Conservation (phyloP, 2,113 vertebrate species). For the Hemichromis elongatus region DNA sequence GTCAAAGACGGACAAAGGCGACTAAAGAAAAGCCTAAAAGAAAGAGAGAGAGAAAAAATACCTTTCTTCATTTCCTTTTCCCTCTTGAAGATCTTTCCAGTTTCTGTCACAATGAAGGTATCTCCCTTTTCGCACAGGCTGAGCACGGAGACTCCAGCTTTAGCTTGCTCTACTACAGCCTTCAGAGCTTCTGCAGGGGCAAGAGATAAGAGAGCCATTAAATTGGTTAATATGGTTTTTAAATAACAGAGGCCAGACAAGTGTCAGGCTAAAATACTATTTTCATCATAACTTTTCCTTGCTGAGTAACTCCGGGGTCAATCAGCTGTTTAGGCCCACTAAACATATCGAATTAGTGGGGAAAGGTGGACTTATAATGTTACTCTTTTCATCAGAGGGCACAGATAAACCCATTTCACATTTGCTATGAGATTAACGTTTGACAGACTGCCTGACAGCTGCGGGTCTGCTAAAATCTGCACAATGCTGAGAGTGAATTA, state of each 20-base stretch:
- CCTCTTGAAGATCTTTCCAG: conserved; percentile 95
- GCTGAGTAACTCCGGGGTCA: background rate
- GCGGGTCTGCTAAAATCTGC: background rate
- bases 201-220: background rate
- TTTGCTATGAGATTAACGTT: background rate
- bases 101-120: conserved; percentile 88
- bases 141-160: conserved; percentile 81
- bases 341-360: background rate
- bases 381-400: background rate
- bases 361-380: rapidly evolving
- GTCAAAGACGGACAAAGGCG: background rate
- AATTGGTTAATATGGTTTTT: background rate
- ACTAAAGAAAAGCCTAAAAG: background rate
- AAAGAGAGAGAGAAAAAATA: conserved; percentile 21
- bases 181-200: conserved; percentile 81
- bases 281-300: background rate
- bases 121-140: conserved; percentile 92
- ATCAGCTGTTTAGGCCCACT: rapidly evolving
- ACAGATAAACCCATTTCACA: background rate
- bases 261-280: background rate
- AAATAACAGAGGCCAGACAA: background rate
- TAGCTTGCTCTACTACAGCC: conserved; percentile 78
- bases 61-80: conserved; percentile 99
- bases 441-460: background rate
- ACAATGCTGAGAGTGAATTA: background rate